Base-by-base conservation (phyloP, 2,888 invertebrate species). In the Lepidocyrtinus sp. region DNA sequence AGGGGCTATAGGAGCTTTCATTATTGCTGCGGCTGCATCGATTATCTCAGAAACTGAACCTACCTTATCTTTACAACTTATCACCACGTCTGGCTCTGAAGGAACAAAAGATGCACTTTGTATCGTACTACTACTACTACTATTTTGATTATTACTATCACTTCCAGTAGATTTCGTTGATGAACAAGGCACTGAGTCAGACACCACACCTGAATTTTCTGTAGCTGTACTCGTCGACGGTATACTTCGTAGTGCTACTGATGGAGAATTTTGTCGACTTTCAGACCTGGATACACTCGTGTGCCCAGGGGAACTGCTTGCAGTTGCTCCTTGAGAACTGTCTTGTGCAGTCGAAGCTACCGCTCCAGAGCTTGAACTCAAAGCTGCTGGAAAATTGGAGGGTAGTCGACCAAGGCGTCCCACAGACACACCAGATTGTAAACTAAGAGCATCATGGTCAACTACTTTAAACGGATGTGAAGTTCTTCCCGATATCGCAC, bases 1-100 rank as follows among this genome's bases (percentile, higher is more conserved):
- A 80, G 96, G 96, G 73, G 96, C 93, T 50, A 94, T 90, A 1
- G 94, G 93, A 70, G 87, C 87, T 22, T 87, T 80, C 55, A 85
- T 83, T 45, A 62, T 46, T 21, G 26, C 25, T 67, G 50, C 21
- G 15, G 63, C 45, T 36, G 55, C 25, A 17, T 62, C 65, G 15
- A 63, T 15, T 2, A 50, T 25, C 5, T 70, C 64, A 1, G 15
- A n/a, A 75, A 24, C 22, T 19, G 69, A 61, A 17, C 76, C 82
- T 72, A 67, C 62, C 78, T 81, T 83, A 76, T 69, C 69, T 59
- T 81, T 76, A 73, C 85, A 85, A 70, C 85, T 97, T 78, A 96
- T 95, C 87, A 97, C 96, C 87, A 97, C 95, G 90, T 97, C 97
- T 1, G 97, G 97, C 89, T 96, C 96, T n/a, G n/a, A n/a, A 36